phyloP scores from a whole-genome alignment of 2,888 invertebrate species.

The Philonicus albiceps region DNA sequence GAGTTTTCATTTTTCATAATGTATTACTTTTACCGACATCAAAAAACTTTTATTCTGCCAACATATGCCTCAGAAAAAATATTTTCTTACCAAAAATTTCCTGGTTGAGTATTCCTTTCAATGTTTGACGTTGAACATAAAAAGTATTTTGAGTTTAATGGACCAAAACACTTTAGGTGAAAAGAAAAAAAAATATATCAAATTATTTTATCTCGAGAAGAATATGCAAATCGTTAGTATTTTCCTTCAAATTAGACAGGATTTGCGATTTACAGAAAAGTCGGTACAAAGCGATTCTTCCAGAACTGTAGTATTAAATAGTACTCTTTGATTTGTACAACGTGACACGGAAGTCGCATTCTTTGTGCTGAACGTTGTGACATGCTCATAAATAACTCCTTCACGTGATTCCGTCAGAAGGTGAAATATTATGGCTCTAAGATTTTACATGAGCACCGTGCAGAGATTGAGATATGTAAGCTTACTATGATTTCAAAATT shows the following conservation, averaged over 20 bases:
- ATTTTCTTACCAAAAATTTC: background rate
- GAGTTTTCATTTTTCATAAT: no score
- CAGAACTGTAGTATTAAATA: background rate
- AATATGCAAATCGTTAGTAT: background rate
- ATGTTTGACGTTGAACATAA: background rate
- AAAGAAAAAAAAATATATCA: background rate
- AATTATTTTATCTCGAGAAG: background rate
- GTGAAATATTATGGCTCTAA: background rate
- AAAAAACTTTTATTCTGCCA: background rate
- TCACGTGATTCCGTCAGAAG: background rate
- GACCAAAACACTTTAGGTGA: background rate
- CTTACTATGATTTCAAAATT: background rate
- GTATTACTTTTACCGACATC: no score
- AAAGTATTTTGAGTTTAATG: background rate
- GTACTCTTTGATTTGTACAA: background rate
- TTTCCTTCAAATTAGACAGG: background rate
- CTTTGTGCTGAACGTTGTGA: background rate
- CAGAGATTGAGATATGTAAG: background rate
- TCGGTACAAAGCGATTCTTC: background rate
- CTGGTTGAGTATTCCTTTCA: background rate
- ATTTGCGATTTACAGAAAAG: background rate
- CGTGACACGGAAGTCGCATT: background rate
- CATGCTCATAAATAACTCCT: background rate
- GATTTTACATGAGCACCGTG: background rate
- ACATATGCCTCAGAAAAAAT: background rate